Base-by-base conservation (phyloP, 2,888 invertebrate species). In the Tribolium freemani region DNA sequence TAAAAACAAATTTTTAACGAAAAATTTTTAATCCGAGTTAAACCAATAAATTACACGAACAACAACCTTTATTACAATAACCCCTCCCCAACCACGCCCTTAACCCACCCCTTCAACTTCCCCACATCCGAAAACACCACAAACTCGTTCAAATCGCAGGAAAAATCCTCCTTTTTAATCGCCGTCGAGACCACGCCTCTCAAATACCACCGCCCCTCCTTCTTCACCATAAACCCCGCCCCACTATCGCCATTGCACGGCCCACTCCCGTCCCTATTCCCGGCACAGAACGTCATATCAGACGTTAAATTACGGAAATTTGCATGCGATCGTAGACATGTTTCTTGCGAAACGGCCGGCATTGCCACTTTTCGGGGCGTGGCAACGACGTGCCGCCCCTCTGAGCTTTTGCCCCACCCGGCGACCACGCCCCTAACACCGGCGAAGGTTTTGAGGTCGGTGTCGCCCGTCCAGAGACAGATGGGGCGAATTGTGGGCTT, bases 401-500 rank as follows among this genome's bases (percentile, higher is more conserved):
- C 71, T 74, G 89, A 89, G 58, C 88, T 89, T 6, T 85, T 86
- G 6, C 91, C 91, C 91, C 91, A 92, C 3, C 91, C 82, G 0
- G 90, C 89, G 4, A 91, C 89, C 84, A 87, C 85, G 6, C 90
- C 91, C 6, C 75, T 80, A 53, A 85, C 84, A 0, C 87, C 86
- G 6, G 88, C 85, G 8, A 89, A 81, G 10, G 70, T 61, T 26
- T 77, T 73, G 10, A 83, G 51, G 11, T 79, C 75, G 11, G 73
- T 74, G 10, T 86, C 78, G 0, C 86, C 87, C 0, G 85, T 81
- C 90, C 90, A 90, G 5, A 90, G 78, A 70, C 90, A 90, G 16
- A 90, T 86, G 0, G 90, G 90, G 16, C 86, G 85, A 63, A 91
- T 87, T 5, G 82, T 85, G 0, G 83, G 78, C 3, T 86, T 87